These are phyloP conservation scores for Pseudochromis fuscus DNA, from an alignment of 2,797 vertebrate species.

Conservation along the genomic window DNA sequence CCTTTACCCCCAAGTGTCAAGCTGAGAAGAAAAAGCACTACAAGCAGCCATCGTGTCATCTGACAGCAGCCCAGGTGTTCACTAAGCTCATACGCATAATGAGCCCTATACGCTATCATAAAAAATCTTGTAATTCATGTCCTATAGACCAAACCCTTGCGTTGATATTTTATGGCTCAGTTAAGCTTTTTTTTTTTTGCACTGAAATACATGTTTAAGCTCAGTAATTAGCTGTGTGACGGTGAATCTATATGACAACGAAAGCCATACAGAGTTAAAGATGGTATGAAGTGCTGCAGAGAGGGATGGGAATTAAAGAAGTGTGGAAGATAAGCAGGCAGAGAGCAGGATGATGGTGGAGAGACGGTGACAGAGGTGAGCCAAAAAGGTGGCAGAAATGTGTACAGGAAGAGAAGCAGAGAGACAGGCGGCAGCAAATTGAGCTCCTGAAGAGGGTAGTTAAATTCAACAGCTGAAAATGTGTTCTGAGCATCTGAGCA, in stretches of 20 bases:
- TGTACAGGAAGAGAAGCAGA: conserved; percentile 21
- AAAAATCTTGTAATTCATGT: conserved; percentile 10
- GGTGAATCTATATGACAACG: conserved; percentile 46
- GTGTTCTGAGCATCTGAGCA: conserved; percentile 63
- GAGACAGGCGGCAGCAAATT: conserved; percentile 57
- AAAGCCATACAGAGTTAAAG: conserved; percentile 47
- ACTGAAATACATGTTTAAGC: conserved; percentile 32
- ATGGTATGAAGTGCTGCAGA: conserved; percentile 48
- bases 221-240: conserved; percentile 56
- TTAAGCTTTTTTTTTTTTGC: conserved; percentile 27
- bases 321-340: conserved; percentile 41
- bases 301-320: conserved; percentile 29
- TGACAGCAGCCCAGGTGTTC: background rate
- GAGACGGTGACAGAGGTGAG: conserved; percentile 16
- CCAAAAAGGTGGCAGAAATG: conserved; percentile 39
- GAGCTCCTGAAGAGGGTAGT: conserved; percentile 69
- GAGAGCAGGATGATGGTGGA: conserved; percentile 29
- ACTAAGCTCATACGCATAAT: background rate
- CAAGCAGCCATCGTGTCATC: background rate
- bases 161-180: conserved; percentile 6
- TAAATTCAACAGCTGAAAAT: conserved; percentile 73
- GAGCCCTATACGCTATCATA: conserved; percentile 3
- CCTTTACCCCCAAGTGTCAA: background rate
- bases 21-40: background rate
- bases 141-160: background rate